Evolutionary conservation across 2,888 invertebrate species (phyloP).

Genomic region (Chrysopilus asiliformis): DNA sequence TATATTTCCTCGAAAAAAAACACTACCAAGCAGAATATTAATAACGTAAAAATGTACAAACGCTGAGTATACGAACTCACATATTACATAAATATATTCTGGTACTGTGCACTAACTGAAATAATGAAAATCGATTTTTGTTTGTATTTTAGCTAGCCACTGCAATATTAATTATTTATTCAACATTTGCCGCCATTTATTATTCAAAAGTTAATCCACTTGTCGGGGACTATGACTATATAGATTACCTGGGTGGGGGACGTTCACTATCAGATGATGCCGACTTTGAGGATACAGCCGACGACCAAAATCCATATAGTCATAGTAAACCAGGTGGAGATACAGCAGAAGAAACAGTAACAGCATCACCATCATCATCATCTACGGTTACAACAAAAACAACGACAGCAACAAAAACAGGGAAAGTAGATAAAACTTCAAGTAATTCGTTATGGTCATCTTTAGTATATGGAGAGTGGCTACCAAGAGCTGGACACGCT

Average conservation of each 20-base stretch:
- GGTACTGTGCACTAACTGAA: neutral
- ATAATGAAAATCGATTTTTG: too few species aligned
- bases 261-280: constrained; percentile 42
- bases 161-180: constrained; percentile 65
- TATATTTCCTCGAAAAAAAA: too few species aligned
- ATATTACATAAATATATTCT: too few species aligned
- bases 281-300: constrained; percentile 25
- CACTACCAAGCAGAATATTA: too few species aligned
- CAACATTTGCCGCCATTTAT: constrained; percentile 73
- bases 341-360: constrained; percentile 15
- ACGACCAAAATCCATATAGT: neutral
- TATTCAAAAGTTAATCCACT: constrained; percentile 78
- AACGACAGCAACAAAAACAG: constrained; percentile 1
- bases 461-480: constrained; percentile 22
- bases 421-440: too few species aligned
- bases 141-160: constrained; percentile 56
- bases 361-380: constrained; percentile 5
- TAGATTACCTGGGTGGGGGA: constrained; percentile 55
- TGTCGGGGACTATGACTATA: constrained; percentile 63
- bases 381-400: too few species aligned
- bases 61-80: too few species aligned
- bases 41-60: too few species aligned
- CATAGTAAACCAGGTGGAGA: neutral
- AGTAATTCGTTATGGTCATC: constrained; percentile 11
- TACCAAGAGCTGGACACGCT: constrained; percentile 28